Conservation (phyloP, 2,888 invertebrate species). For the Abscondita cerata region DNA sequence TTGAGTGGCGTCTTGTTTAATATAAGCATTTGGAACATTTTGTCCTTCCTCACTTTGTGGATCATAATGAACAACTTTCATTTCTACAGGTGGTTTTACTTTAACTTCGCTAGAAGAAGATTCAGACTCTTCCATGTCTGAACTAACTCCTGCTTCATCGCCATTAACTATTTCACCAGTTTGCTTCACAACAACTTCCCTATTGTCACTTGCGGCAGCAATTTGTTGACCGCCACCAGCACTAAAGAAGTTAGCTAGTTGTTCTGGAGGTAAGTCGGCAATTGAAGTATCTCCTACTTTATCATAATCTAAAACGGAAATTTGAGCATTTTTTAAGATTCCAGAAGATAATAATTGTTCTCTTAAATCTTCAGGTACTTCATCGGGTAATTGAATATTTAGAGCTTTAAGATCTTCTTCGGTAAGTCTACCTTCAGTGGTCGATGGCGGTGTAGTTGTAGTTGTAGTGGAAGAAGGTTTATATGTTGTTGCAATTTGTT, state of each 20-base stretch:
- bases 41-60: constrained; percentile 76
- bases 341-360: constrained; percentile 85
- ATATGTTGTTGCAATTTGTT: constrained; percentile 34
- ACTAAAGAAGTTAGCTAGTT: constrained; percentile 84
- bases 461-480: constrained; percentile 39
- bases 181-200: constrained; percentile 70
- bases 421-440: constrained; percentile 59
- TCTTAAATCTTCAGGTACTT: constrained; percentile 86
- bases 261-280: constrained; percentile 84
- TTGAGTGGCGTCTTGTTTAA: constrained; percentile 74
- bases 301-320: constrained; percentile 86
- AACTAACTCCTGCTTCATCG: constrained; percentile 54
- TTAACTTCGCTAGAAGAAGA: constrained; percentile 61
- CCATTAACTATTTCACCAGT: constrained; percentile 65
- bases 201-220: constrained; percentile 68
- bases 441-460: constrained; percentile 62
- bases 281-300: constrained; percentile 86
- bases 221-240: constrained; percentile 82
- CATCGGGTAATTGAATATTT: constrained; percentile 75
- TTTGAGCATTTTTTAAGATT: constrained; percentile 86
- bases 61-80: constrained; percentile 86
- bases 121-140: constrained; percentile 66
- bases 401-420: constrained; percentile 65
- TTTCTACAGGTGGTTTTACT: constrained; percentile 70
- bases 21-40: constrained; percentile 73